Evolutionary conservation across 2,113 vertebrate genomes (phyloP), one percentile per base, ranked within the genome.

Genomic region (Hyperopisus bebe): DNA sequence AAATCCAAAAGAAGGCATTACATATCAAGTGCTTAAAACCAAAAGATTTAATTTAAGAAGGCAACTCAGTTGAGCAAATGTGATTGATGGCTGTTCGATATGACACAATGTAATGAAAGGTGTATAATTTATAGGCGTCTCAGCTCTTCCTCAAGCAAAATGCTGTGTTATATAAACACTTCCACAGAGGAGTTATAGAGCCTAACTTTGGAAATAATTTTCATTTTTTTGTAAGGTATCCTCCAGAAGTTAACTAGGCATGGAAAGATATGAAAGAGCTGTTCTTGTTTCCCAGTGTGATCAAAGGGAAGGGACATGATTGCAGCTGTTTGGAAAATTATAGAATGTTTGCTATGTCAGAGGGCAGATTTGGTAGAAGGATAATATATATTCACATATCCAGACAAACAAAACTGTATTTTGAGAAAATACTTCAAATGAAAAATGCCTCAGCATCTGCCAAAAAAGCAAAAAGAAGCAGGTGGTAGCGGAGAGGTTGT

Each of bases 391-490:
- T 42, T 80, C n/a, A 42, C 39, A 47, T 55, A 66, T 70, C 39
- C 39, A 44, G 86, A 86, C 31, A 87, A 9, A 31, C 6, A 88
- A 62, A 50, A 11, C 21, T 27, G 8, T 74, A 77, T 46, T 48
- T 46, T 48, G 88, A 44, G 86, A 87, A 42, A 50, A 42, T 50
- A 58, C 2, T 35, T 15, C 35, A 19, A 31, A 31, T 31, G n/a
- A 10, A 70, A 13, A 50, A 42, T 31, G 50, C 15, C 19, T 15
- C 8, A 31, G 50, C 27, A 31, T 21, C 50, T 27, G 58, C n/a
- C 85, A 31, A 31, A 5, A 2, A 24, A 19, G 87, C 39, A 42
- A 44, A n/a, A n/a, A 58, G 11, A 70, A 91, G 91, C 91, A 92
- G 91, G 88, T 89, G 90, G 35, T 46, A 39, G 87, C 39, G 24